Base-by-base conservation (phyloP, 2,797 vertebrate species). In the Muscicapa comitata region DNA sequence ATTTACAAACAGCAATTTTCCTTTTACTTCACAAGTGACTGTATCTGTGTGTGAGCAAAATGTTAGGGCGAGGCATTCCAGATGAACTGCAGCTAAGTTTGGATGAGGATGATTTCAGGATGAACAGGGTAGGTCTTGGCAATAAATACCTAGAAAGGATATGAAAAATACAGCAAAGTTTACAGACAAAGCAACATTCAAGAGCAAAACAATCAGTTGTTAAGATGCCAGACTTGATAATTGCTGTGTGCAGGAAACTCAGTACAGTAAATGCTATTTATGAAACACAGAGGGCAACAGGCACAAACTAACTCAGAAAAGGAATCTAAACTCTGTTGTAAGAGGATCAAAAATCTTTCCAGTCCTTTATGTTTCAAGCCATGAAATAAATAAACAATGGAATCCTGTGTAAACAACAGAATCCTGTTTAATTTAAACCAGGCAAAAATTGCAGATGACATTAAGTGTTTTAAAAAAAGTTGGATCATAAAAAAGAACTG, bases 41-140 rank as follows among this genome's bases (percentile, higher is more conserved):
- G 96, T 98, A 98, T 98, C 98, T 98, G 96, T 98, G 97, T 88
- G 99, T 98, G 94, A 99, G 98, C 97, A 99, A 98, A 98, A 99
- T 98, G 97, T 96, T 98, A 88, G 99, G 98, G 86, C 97, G 98
- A 90, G 98, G 98, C 97, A 97, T 91, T 95, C 98, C 99, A 35
- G 98, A 98, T 78, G 99, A 98, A 95, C 97, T 97, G 94, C 98
- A 98, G 97, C 98, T 98, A 96, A 98, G 97, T 98, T 97, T 99
- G 98, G 98, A 98, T 68, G 97, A 98, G 97, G 99, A 98, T 98
- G 99, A 98, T 98, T 99, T 99, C 97, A 99, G 96, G 98, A 99
- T 98, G 98, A 99, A 98, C 96, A 99, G 99, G 97, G 99, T 98
- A 97, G 99, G 98, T 98, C 99, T 98, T 98, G 99, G 98, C 98